These are phyloP conservation scores for human (Homo sapiens) DNA, from an alignment of 2,113 vertebrate species.

Conservation along the genomic window DNA sequence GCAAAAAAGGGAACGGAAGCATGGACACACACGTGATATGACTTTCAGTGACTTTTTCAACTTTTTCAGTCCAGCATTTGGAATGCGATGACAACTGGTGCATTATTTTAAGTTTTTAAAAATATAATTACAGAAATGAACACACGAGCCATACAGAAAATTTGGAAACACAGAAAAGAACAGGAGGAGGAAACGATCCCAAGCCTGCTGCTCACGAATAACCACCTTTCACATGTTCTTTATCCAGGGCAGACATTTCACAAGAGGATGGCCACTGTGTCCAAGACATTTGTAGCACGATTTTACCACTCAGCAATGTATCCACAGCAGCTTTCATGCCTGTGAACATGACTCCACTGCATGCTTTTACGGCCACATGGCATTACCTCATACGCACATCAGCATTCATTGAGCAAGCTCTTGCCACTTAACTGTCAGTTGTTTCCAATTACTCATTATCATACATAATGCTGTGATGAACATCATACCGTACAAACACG, in stretches of 20 bases:
- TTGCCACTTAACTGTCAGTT: accelerated
- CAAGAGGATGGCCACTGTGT: accelerated
- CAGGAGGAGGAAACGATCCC: not conserved
- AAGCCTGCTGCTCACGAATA: too few species aligned
- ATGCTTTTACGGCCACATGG: not conserved
- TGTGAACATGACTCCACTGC: accelerated
- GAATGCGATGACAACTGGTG: not conserved
- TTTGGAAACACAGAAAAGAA: not conserved
- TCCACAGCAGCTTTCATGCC: not conserved
- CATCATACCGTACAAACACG: accelerated
- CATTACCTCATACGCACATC: accelerated
- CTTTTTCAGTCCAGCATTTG: not conserved
- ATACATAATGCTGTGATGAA: accelerated
- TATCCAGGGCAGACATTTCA: not conserved
- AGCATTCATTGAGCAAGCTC: not conserved
- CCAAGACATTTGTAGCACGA: accelerated
- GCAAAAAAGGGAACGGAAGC: not conserved
- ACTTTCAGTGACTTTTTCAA: not conserved
- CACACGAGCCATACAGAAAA: accelerated
- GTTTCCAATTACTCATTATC: not conserved
- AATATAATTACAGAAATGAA: not conserved
- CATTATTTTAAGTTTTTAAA: not conserved
- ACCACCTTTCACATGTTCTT: not conserved
- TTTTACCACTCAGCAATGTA: not conserved
- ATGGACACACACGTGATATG: accelerated